Base-by-base conservation (phyloP, 2,797 vertebrate species). In the Lepidocolaptes lacrymiger region DNA sequence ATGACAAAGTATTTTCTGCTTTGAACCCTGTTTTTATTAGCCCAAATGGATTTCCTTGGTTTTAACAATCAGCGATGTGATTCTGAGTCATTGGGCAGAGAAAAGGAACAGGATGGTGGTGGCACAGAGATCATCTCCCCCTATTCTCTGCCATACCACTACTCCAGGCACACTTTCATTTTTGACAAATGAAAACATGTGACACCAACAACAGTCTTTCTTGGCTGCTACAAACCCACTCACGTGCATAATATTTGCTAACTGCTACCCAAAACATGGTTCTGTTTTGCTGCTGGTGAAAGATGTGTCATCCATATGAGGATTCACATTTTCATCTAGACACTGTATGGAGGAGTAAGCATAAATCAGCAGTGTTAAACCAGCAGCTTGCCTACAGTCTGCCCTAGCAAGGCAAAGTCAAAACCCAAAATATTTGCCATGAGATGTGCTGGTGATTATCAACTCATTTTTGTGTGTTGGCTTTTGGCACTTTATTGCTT, bases 401-500 rank as follows among this genome's bases (percentile, higher is more conserved):
- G 81, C 54, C 59, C 87, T 86, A 89, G 51, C 27, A 78, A 94
- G 89, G 74, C 71, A 89, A 94, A 85, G 66, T 55, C 66, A 77
- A 88, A 85, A 92, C 41, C 56, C 54, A 81, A 28, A 90, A 78
- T 66, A 63, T 51, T 74, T 83, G 75, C 82, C 36, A 73, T 75
- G 62, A 82, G 66, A 82, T 67, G 78, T 76, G 94, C 97, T 98
- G 96, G 97, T 97, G 94, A 80, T 94, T 84, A 58, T 89, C 0
- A 0, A 95, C 28, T 92, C 36, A 14, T 66, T 95, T 89, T 67
- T 61, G 27, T 54, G 43, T 52, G 27, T 77, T 86, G 67, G 41
- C 68, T 89, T 93, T 94, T 78, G 95, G 90, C 85, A 95, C 22
- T 28, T 95, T 96, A 97, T 97, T 97, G 97, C 97, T 97, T 92